Evolutionary conservation across 2,888 invertebrate genomes (phyloP), one percentile per base, ranked within the genome.

Genomic region (Tetragonisca angustula): DNA sequence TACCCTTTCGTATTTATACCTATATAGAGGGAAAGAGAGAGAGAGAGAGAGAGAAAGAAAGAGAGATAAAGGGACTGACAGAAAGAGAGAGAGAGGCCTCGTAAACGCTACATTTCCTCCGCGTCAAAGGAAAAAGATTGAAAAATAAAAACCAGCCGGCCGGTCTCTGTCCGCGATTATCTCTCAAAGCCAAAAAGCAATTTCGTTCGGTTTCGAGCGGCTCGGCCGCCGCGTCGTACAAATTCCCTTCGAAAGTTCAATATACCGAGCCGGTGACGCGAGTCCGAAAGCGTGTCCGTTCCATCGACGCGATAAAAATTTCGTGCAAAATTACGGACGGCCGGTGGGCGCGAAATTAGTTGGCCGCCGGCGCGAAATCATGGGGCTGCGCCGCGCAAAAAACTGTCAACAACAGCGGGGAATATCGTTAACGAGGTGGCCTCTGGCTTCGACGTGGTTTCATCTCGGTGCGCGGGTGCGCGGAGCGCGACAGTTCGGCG

Each of bases 361-460:
- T 43, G 9, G 43, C 43, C 64, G 52, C 50, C 59, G 43, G 67
- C 71, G n/a, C 27, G n/a, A 67, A 68, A 79, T 81, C 79, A 69
- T 79, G 68, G 17, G 59, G 17, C 49, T 17, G 50, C 32, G 52
- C n/a, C 54, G 83, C 61, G 80, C 80, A 70, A 83, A 84, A 83
- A 83, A 83, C 76, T 75, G 84, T 75, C 84, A 76, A 79, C 84
- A 84, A 79, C 84, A 84, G 59, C 79, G 61, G 84, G 68, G 84
- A 84, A 84, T 84, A 84, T 83, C 84, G 84, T 79, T 84, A 84
- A 82, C 83, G 79, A 75, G 88, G 50, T n/a, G 6, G 74, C 68
- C 68, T 50, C 24, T 50, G 76, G 50, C 54, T 32, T 75, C 43
- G 9, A 9, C 36, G 36, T 9, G 36, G 83, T 83, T 79, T 84